Base-by-base conservation (phyloP, 1,140 invertebrate genomes). In the Trissolcus basalis region DNA sequence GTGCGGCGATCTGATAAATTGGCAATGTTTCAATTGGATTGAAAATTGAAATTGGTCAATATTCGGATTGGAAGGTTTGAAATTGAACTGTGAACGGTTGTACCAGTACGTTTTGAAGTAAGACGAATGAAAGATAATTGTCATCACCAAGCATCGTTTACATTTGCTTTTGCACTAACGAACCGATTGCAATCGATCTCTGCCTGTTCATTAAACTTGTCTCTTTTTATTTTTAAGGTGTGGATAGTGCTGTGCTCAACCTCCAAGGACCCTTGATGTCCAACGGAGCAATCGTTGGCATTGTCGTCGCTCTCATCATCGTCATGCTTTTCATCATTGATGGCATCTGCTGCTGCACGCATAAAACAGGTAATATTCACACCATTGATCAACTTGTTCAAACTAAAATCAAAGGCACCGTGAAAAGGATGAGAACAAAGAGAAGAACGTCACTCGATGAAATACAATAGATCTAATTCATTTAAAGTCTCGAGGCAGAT, bases 311-410 rank as follows among this genome's bases (percentile, higher is more conserved):
- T 41, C 91, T 92, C 45, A 89, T 96, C 9, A 86, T 96, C 35
- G 81, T 96, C 60, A 90, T 95, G 53, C 89, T 96, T 33, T 89
- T 96, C 68, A 90, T 96, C 63, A 91, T 95, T 65, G 95, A 96
- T 83, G 86, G 95, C 0, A 90, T 93, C 0, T 93, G 94, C 65
- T 94, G 91, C 80, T 95, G 93, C 85, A 91, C 90, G 41, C 87
- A 89, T 63, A 86, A 90, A 63, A 88, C 86, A 81, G 90, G 90
- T 90, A 79, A 63, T 56, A 12, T 51, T 56, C 4, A 11, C 4
- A 33, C 32, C 39, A 41, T 47, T 27, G 19, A 19, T 5, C 9
- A 19, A 48, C 4, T 47, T 39, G 36, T 39, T 35, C 33, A 39
- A 39, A 39, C n/a, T 2, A 3, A 4, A 3, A 39, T 27, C 19